A percentile compares a stretch with the other conserved stretches of the same genome.
Conservation (phyloP, 2,888 invertebrate genomes). For the Muscina levida region DNA sequence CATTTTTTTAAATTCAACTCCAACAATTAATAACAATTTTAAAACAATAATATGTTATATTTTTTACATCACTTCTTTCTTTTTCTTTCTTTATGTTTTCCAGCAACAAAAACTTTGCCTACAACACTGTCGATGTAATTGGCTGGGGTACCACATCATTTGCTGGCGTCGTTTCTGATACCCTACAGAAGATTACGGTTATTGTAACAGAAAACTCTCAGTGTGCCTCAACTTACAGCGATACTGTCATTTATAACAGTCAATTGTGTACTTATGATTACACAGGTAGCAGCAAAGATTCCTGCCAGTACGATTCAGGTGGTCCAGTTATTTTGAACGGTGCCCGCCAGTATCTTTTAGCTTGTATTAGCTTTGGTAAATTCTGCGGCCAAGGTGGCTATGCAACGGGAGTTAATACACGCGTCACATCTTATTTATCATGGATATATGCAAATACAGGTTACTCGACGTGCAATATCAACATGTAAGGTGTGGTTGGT, state of each 20-base stretch:
- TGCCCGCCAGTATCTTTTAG: slow-evolving; percentile 79
- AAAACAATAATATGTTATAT: too few species aligned
- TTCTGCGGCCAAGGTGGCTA: slow-evolving; percentile 79
- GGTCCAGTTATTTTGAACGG: slow-evolving; percentile 81
- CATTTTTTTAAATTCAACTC: too few species aligned
- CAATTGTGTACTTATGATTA: slow-evolving; percentile 75
- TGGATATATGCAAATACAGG: slow-evolving; percentile 80
- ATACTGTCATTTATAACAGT: slow-evolving; percentile 54
- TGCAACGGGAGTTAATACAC: slow-evolving; percentile 81
- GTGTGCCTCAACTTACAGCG: slow-evolving; percentile 68
- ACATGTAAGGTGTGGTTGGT: not conserved
- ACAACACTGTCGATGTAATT: slow-evolving; percentile 68
- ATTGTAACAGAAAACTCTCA: slow-evolving; percentile 70
- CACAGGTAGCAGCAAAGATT: slow-evolving; percentile 75
- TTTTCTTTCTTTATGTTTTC: too few species aligned
- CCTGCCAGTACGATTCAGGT: slow-evolving; percentile 82
- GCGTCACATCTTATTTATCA: slow-evolving; percentile 80
- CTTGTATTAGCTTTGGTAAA: slow-evolving; percentile 81
- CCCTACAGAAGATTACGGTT: slow-evolving; percentile 80
- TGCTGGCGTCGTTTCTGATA: slow-evolving; percentile 79
- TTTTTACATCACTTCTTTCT: too few species aligned
- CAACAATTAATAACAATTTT: too few species aligned
- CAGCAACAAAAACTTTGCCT: too few species aligned
- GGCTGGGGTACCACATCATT: slow-evolving; percentile 82
- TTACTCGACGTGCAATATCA: slow-evolving; percentile 66